Percentiles rank a stretch among this genome's conserved stretches.
These are phyloP conservation scores for Phyllotreta striolata DNA, from an alignment of 2,888 invertebrate genomes.

Conservation along the genomic window DNA sequence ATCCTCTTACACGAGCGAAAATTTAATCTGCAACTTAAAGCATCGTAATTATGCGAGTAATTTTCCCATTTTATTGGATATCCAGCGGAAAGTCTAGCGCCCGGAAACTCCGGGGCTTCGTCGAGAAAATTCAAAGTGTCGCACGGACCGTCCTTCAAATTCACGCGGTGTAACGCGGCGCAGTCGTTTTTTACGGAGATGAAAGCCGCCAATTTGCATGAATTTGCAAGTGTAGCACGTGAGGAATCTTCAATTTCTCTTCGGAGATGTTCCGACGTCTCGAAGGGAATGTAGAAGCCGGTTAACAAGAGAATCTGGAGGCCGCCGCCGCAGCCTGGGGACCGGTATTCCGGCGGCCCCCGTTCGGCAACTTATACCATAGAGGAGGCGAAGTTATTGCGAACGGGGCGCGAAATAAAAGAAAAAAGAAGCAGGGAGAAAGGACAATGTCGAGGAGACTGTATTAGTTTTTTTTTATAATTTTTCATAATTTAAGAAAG, in stretches of 20 bases:
- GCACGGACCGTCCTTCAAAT: slow-evolving; percentile 35
- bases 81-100: too few species aligned
- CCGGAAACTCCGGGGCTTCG: slow-evolving; percentile 9
- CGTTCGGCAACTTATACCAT: slow-evolving; percentile 24
- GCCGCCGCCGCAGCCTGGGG: slow-evolving; percentile 24
- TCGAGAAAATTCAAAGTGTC: slow-evolving; percentile 28
- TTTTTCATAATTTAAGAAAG: too few species aligned
- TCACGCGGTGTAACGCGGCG: slow-evolving; percentile 30
- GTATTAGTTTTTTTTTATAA: too few species aligned
- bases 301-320: slow-evolving; percentile 37
- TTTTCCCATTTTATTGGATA: slow-evolving; percentile 3
- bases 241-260: slow-evolving; percentile 49
- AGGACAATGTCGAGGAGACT: not conserved
- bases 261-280: slow-evolving; percentile 47
- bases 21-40: not conserved
- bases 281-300: slow-evolving; percentile 47
- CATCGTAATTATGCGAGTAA: not conserved
- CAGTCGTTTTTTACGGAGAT: slow-evolving; percentile 37
- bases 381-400: slow-evolving; percentile 2
- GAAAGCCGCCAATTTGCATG: slow-evolving; percentile 45
- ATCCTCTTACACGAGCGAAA: slow-evolving; percentile 2
- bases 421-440: not conserved
- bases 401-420: not conserved
- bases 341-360: slow-evolving; percentile 25
- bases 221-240: slow-evolving; percentile 45